Base-by-base conservation (phyloP, 2,113 vertebrate species). In the Cepphus grylle region DNA sequence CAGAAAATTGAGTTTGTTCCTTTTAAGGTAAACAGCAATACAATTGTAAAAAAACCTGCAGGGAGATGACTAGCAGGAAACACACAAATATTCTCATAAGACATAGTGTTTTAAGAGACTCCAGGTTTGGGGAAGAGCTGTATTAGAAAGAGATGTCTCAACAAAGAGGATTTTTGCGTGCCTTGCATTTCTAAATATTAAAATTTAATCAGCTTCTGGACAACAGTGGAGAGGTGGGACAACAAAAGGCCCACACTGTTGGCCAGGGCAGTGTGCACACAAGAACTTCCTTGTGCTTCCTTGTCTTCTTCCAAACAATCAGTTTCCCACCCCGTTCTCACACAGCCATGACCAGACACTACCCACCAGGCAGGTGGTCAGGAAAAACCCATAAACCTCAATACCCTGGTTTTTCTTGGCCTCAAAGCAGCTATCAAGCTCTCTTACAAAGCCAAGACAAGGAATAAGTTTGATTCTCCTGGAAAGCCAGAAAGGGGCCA, bases 1-100 rank as follows among this genome's bases (percentile, higher is more conserved):
- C 27, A 65, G 52, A 83, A 93, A 90, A 84, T 63, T 81, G 18
- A 77, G 53, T 92, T 94, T 90, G 5, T 32, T 65, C 19, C n/a
- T 90, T 81, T 61, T 65, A 77, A 80, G 42, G 38, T 88, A 32
- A 42, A 62, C 2, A 1, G 15, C 8, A 4, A 43, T 70, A 53
- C 19, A 61, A 0, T 36, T 90, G 29, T 73, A 11, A 78, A 56
- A 81, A 42, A 53, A 10, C 2, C 36, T 58, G 19, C 7, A 69
- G n/a, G n/a, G 23, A 86, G 34, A 9, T 85, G 30, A 30, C 53
- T n/a, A 58, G 56, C 34, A 58, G 58, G 34, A 89, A 89, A 32
- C 47, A 26, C 70, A 63, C 15, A 86, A 26, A 55, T 69, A 58
- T 4, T 90, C 43, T 76, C 17, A 6, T 32, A 40, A 45, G 23